Evolutionary conservation across 2,797 vertebrate genomes (phyloP), one percentile per base, ranked within the genome.

Genomic region (Distichodus sexfasciatus): DNA sequence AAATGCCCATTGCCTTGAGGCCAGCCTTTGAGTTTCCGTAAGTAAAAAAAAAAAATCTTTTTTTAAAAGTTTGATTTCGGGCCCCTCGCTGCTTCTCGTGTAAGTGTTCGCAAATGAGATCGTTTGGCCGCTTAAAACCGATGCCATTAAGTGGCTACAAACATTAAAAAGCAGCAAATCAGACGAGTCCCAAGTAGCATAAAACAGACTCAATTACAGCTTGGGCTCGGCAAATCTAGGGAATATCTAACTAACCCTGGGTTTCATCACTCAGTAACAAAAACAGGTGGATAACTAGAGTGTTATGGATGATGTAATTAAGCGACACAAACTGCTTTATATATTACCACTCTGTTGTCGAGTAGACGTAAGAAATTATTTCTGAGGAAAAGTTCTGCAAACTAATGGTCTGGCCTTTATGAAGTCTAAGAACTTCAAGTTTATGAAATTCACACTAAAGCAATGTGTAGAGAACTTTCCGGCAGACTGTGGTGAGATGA

Each of bases 201-300:
- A 54, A n/a, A 60, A 35, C 53, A 68, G 31, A 38, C 31, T 23
- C 31, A 58, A 68, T 68, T 38, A 48, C 58, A 53, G 57, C 17
- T 33, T 8, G 33, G 24, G 24, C 38, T 44, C 44, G 47, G 36
- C 6, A 26, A 53, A 60, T 33, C 35, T 23, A 62, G 58, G 35
- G 35, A 58, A 58, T 41, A 9, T 6, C 33, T 23, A 57, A 51
- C 54, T 1, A 50, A 40, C 57, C 38, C 26, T 40, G 28, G 4
- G 12, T 55, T 23, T 23, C 29, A 17, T 46, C 41, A 47, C 26
- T 15, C 31, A 17, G 47, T 29, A 47, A 47, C 29, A 58, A 33
- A 68, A 55, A 59, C 36, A 38, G 2, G 11, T 28, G 24, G 11
- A 38, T 59, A 48, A 67, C 24, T 46, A 62, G 44, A 28, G 33